These are phyloP conservation scores for Spodoptera exigua DNA, from an alignment of 2,888 invertebrate genomes.

Conservation along the genomic window DNA sequence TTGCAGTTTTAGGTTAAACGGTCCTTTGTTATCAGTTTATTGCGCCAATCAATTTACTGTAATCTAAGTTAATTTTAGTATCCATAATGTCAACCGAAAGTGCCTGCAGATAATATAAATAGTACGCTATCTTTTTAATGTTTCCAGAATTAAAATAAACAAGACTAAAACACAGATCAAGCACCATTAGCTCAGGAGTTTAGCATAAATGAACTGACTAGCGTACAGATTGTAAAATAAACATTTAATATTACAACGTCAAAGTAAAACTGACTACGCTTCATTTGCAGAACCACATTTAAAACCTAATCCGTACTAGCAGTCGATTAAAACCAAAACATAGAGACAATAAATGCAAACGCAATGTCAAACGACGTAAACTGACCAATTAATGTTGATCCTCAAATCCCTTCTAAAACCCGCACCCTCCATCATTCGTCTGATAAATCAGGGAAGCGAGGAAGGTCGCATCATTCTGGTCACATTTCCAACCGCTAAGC, in stretches of 20 bases:
- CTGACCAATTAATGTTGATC: conserved; percentile 49
- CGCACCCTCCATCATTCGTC: conserved; percentile 29
- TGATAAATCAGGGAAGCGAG: conserved; percentile 43
- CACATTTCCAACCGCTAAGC: conserved; percentile 55
- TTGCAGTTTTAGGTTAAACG: no score
- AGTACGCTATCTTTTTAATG: conserved; percentile 45
- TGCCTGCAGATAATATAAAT: conserved; percentile 42
- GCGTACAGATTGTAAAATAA: conserved; percentile 38
- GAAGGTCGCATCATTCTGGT: conserved; percentile 53
- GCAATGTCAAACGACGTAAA: conserved; percentile 55
- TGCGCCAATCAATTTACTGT: not conserved
- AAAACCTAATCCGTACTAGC: conserved; percentile 47
- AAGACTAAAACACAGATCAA: conserved; percentile 29
- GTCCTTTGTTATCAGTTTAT: no score
- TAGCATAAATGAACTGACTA: conserved; percentile 40
- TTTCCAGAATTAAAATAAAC: conserved; percentile 46
- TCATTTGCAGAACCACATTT: conserved; percentile 45
- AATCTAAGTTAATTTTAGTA: conserved; percentile 33
- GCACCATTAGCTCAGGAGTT: conserved; percentile 34
- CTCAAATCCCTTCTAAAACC: conserved; percentile 40
- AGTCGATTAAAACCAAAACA: conserved; percentile 52
- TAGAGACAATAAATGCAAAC: conserved; percentile 44
- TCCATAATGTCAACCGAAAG: conserved; percentile 42
- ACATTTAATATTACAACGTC: conserved; percentile 38
- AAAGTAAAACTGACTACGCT: conserved; percentile 39